Evolutionary conservation across 2,113 vertebrate genomes (phyloP).

Genomic region (Colius striatus): DNA sequence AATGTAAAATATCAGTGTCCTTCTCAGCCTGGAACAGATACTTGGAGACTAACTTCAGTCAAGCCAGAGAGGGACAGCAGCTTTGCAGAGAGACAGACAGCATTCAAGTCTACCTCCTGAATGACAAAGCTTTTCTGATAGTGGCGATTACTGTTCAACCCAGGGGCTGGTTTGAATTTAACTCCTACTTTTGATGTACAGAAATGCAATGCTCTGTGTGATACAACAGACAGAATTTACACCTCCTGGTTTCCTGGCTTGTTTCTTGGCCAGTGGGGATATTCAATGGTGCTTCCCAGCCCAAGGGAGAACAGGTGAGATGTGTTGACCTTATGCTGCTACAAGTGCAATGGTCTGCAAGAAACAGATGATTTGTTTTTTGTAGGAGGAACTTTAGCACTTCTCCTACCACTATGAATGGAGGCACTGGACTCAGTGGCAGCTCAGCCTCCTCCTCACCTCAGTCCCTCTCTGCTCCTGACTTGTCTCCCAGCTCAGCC

Average conservation of each 20-base stretch:
- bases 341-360: not conserved
- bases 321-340: not conserved
- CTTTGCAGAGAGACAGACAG: not conserved
- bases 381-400: too few relatives aligned
- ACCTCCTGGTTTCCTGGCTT: not conserved
- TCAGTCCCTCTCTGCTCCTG: not conserved
- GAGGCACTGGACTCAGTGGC: not conserved
- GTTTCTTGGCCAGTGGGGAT: rapidly evolving
- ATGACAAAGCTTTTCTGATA: not conserved
- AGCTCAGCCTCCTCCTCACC: not conserved
- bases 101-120: not conserved
- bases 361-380: too few relatives aligned
- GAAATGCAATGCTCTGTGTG: not conserved
- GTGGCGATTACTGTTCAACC: not conserved
- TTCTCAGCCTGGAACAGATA: not conserved
- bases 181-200: not conserved
- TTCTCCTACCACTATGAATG: rapidly evolving
- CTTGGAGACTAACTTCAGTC: not conserved
- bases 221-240: rapidly evolving
- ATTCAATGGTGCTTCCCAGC: rapidly evolving
- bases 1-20: not conserved
- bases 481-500: not conserved
- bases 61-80: not conserved
- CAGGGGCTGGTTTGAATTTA: not conserved
- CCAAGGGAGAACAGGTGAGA: not conserved